phyloP scores from a whole-genome alignment of 2,113 vertebrate species.

The Sylvilagus bachmani region DNA sequence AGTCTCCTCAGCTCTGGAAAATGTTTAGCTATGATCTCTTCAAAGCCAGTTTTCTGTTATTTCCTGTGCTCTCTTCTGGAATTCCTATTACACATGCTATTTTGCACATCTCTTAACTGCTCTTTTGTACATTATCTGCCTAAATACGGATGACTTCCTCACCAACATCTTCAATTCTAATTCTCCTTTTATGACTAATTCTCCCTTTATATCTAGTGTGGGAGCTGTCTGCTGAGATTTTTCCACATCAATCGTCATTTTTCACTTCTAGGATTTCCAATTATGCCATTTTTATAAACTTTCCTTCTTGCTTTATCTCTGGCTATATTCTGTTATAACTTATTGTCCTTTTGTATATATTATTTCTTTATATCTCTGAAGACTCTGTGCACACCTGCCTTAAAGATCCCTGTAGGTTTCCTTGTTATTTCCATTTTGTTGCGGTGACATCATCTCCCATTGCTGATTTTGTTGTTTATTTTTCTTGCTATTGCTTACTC shows the following conservation, averaged over 20 bases:
- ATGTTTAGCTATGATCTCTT: not conserved
- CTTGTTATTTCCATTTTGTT: not conserved
- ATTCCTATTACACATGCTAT: not conserved
- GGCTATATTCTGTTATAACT: not conserved
- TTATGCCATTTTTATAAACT: not conserved
- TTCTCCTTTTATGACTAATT: constrained; percentile 2
- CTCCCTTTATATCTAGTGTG: not conserved
- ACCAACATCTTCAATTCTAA: not conserved
- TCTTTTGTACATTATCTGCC: constrained; percentile 1
- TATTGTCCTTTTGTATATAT: not conserved
- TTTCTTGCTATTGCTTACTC: not conserved
- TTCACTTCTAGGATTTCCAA: not conserved
- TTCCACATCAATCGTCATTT: not conserved
- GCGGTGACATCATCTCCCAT: not conserved
- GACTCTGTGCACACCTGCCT: not conserved
- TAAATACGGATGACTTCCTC: not conserved
- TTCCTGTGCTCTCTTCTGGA: not conserved
- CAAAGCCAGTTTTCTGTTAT: not conserved
- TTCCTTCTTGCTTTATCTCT: constrained; percentile 27
- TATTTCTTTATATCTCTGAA: constrained; percentile 2
- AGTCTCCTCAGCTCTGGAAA: constrained; percentile 2
- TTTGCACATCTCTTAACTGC: not conserved
- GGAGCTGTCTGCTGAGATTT: not conserved
- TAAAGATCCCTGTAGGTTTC: not conserved
- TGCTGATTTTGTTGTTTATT: not conserved